phyloP scores from a whole-genome alignment of 2,797 vertebrate species.

The Prionace glauca region DNA sequence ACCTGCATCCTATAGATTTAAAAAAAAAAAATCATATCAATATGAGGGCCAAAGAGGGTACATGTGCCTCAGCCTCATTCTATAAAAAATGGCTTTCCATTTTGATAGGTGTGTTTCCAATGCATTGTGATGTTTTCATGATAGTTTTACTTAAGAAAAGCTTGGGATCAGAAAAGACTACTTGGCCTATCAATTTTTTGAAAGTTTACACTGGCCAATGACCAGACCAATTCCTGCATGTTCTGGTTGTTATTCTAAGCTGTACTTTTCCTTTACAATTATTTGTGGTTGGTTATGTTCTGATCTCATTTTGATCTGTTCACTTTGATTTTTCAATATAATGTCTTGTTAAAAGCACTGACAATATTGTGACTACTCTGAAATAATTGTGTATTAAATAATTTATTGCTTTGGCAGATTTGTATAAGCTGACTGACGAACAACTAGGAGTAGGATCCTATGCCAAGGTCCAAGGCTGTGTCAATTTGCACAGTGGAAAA shows the following conservation, averaged over 20 bases:
- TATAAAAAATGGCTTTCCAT: not conserved
- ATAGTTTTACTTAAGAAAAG: not conserved
- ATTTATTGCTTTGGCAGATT: conserved; percentile 58
- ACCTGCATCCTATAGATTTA: no score
- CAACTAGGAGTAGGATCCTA: conserved; percentile 86
- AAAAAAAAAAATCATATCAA: no score
- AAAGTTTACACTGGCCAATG: not conserved
- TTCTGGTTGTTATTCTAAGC: not conserved
- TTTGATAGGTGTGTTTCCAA: not conserved
- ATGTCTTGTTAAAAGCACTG: not conserved
- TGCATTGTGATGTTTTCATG: not conserved
- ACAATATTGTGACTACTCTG: not conserved
- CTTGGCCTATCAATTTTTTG: not conserved
- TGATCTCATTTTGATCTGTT: not conserved
- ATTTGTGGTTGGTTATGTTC: not conserved
- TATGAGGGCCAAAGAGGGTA: not conserved
- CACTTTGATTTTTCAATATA: not conserved
- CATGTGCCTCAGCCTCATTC: not conserved
- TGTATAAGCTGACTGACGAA: conserved; percentile 86
- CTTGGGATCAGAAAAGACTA: not conserved
- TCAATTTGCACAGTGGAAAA: conserved; percentile 80
- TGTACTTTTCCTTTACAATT: not conserved
- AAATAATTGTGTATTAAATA: not conserved
- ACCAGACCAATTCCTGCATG: not conserved
- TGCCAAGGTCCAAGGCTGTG: conserved; percentile 89